Base-by-base conservation (phyloP, 2,797 vertebrate genomes). In the Melanogrammus aeglefinus region DNA sequence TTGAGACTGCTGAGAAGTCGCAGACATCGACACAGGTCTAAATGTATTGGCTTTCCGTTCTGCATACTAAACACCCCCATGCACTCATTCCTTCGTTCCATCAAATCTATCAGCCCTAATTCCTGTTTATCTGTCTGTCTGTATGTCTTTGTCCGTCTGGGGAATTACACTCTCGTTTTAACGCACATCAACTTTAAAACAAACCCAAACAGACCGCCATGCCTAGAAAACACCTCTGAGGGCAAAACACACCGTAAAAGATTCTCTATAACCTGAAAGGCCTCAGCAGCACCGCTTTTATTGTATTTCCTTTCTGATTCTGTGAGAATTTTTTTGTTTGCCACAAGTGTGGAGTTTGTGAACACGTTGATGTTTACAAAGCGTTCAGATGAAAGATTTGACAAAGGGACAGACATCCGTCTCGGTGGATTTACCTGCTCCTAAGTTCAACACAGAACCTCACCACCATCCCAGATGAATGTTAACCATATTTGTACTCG, bases 21-120 rank as follows among this genome's bases (percentile, higher is more conserved):
- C 88, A 92, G 89, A 91, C 91, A 88, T 88, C 75, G 31, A 91
- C 82, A 85, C 85, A 86, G 78, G 86, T 81, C 84, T 88, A 88
- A 91, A 89, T 89, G 78, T 83, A 83, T 84, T 86, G 77, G 18
- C 21, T 33, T 85, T 82, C 78, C 12, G 27, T 74, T 90, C 83
- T 90, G 91, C 86, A 91, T 86, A 84, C 88, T 83, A 90, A 91
- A 83, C 35, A 38, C 66, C 66, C 66, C 36, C 1, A 79, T 63
- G 29, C 78, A 78, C 83, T 87, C 85, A 70, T 3, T 2, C 72
- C 78, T 38, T 79, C 75, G 81, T 79, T 86, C 70, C 78, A 79
- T 86, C 82, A 87, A 81, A 84, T 80, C 79, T 76, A 77, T 76
- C 73, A 78, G 24, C 76, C 71, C 74, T 21, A 73, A 29, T 86